A percentile compares a stretch with the other conserved stretches of the same genome.
phyloP scores from a whole-genome alignment of 2,888 invertebrate species.

The Hemithea aestivaria region DNA sequence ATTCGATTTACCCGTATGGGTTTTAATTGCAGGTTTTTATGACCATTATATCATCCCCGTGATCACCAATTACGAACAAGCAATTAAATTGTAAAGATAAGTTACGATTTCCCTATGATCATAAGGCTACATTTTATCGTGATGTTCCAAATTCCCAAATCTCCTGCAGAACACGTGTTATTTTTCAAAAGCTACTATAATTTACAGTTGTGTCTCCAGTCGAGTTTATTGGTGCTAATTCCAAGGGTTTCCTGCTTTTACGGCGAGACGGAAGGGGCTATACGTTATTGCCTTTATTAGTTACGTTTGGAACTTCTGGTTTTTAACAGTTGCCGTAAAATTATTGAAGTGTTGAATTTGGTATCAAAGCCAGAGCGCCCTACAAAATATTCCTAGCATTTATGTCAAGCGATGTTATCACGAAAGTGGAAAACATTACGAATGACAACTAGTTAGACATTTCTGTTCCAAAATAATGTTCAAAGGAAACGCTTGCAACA shows the following conservation, averaged over 20 bases:
- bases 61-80: no score
- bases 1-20: no score
- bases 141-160: constrained; percentile 1
- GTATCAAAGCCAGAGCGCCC: no score
- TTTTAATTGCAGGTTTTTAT: no score
- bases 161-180: constrained; percentile 5
- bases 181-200: constrained; percentile 11
- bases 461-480: constrained; percentile 1
- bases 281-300: constrained; percentile 17
- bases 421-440: no score
- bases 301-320: constrained; percentile 10
- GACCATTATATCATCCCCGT: no score
- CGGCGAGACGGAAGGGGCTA: constrained; percentile 9
- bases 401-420: no score
- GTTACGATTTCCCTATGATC: no score
- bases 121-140: no score
- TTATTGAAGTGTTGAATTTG: neutral
- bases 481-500: constrained; percentile 12
- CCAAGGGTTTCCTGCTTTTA: constrained; percentile 22
- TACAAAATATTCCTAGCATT: no score
- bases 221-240: constrained; percentile 38
- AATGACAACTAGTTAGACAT: no score
- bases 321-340: constrained; percentile 1
- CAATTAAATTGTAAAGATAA: no score
- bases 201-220: constrained; percentile 43